A percentile compares a stretch with the other conserved stretches of the same genome.
Conservation (phyloP, 2,113 vertebrate genomes). For the Grantiella picta region DNA sequence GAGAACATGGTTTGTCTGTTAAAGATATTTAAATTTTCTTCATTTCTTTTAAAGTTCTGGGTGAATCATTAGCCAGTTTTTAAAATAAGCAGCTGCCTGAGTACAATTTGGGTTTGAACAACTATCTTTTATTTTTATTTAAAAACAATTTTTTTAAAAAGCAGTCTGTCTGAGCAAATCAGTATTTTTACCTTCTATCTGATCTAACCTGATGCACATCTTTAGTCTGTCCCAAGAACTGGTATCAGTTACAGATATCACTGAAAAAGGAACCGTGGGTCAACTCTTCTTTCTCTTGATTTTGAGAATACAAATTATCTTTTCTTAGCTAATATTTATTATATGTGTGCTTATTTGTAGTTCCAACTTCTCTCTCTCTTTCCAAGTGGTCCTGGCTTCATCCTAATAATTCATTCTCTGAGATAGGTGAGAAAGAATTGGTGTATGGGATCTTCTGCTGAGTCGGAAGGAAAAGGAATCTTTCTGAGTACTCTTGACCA, state of each 20-base stretch:
- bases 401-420: background rate
- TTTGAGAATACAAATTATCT: background rate
- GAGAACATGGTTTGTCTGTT: background rate
- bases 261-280: background rate
- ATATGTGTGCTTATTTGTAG: background rate
- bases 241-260: background rate
- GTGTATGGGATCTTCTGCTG: background rate
- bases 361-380: background rate
- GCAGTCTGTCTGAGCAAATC: background rate
- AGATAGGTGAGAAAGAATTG: background rate
- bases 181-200: background rate
- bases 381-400: background rate
- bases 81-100: background rate
- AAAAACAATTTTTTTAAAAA: rapidly evolving
- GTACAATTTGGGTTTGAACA: background rate
- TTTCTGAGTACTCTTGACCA: background rate
- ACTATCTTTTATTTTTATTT: background rate
- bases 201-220: background rate
- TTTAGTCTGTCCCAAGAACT: background rate
- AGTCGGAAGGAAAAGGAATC: background rate
- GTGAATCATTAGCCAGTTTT: background rate
- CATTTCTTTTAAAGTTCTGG: background rate
- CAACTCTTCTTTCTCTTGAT: background rate
- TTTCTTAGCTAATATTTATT: background rate
- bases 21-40: background rate